Evolutionary conservation across 1,140 invertebrate species (phyloP), one percentile per base, ranked within the genome.

Genomic region (Drosophila persimilis): DNA sequence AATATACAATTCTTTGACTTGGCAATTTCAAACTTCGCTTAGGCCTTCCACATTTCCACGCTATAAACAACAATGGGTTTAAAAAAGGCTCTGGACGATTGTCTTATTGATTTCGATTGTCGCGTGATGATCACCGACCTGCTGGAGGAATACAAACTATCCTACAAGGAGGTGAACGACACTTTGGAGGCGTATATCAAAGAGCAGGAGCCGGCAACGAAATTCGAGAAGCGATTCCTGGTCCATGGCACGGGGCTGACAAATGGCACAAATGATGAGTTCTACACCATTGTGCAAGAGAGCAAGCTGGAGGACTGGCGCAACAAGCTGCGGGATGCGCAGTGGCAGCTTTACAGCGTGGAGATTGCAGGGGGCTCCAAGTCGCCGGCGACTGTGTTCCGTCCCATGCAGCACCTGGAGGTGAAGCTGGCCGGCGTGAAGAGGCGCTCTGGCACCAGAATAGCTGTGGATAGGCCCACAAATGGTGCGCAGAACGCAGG

Each of bases 71-170:
- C 20, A n/a, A 88, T 88, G 83, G 70, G 75, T n/a, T 48, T 90
- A 22, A 71, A 84, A 58, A 71, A 77, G 54, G 89, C 89, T 8
- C 46, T 91, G 8, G 67, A 75, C 3, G 76, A 91, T 65, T 90
- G 90, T 52, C 31, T 85, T 31, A 90, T 91, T 17, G 84, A 84
- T 60, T 91, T 91, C 24, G 90, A 90, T 46, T 57, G 74, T 15
- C 80, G 86, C 24, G 77, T 90, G 51, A 59, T 91, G 41, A 65
- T 91, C 52, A 91, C 80, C 17, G 86, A 91, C 59, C 73, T 91
- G 6, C 54, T 91, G 56, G 80, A 91, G 63, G 71, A 90, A 45
- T 90, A 91, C 52, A 74, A 89, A 50, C 54, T 90, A 57, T 47
- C 81, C 11, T 88, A 90, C 61, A 84, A 80, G 29, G 85, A 90